Percentiles rank a stretch among this genome's conserved stretches.
Evolutionary conservation across 2,797 vertebrate genomes (phyloP).

Genomic region (Taenioides sp.): DNA sequence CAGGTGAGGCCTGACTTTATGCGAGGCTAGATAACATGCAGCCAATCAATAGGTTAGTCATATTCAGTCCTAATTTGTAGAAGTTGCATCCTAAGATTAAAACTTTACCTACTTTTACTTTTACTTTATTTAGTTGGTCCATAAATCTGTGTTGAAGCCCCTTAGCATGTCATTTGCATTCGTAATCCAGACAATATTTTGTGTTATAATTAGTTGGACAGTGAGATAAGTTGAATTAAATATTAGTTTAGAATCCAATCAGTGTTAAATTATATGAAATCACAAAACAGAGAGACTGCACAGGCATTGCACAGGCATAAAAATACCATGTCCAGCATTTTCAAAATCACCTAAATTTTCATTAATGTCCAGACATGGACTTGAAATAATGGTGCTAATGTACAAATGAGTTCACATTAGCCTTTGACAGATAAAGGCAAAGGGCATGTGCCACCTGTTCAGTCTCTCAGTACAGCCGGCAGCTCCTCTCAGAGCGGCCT

Average conservation of each 20-base stretch:
- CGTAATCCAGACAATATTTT: conserved; percentile 24
- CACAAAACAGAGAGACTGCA: conserved; percentile 52
- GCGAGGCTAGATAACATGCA: conserved; percentile 20
- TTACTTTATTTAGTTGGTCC: not conserved
- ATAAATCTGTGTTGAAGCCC: conserved; percentile 30
- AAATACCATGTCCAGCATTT: not conserved
- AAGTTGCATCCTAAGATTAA: not conserved
- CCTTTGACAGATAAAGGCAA: conserved; percentile 15
- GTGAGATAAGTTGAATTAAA: not conserved
- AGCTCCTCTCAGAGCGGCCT: conserved; percentile 34
- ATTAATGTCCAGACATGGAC: not conserved
- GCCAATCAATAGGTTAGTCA: conserved; percentile 28
- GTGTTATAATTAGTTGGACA: not conserved
- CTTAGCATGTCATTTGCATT: conserved; percentile 39
- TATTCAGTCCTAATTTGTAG: conserved; percentile 7
- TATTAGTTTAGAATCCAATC: conserved; percentile 41
- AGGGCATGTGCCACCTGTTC: conserved; percentile 52
- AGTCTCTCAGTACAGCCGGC: conserved; percentile 55
- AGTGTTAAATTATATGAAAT: conserved; percentile 57
- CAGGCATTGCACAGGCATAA: conserved; percentile 33
- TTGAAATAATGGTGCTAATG: not conserved
- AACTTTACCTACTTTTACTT: not conserved
- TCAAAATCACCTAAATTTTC: not conserved
- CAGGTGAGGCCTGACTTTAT: conserved; percentile 24
- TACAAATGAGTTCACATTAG: conserved; percentile 17